Base-by-base conservation (phyloP, 2,888 invertebrate species). In the Leptopilina syphax region DNA sequence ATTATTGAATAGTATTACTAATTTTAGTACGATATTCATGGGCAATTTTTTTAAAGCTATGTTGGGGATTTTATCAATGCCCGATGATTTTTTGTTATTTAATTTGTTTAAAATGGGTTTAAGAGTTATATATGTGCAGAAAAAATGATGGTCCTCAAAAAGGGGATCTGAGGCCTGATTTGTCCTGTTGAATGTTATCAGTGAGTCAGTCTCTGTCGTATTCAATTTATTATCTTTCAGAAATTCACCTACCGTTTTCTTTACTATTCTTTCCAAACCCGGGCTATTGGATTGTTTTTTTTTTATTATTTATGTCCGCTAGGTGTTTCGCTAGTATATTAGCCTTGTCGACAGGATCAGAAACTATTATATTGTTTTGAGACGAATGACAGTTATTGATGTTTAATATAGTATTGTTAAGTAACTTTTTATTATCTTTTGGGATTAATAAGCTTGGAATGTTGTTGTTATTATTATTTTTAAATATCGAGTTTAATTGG, bases 21-120 rank as follows among this genome's bases (percentile, higher is more conserved):
- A 67, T 4, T 27, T 10, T 7, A 9, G 3, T 5, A 67, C 66
- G 8, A 24, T 65, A 24, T 65, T 65, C 1, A n/a, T 47, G 1
- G 77, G 65, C 7, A 77, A 18, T 24, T 65, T 60, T 65, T 77
- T 77, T 41, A 77, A 9, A 4, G 50, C 50, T 1, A 77, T 65
- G n/a, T 77, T 65, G 13, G 77, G 54, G 0, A 76, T 76, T 5
- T n/a, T 12, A 12, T 57, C 57, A 3, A 3, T 12, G 4, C 57
- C 57, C 57, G 57, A 12, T 57, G 13, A 57, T 5, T 57, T 57
- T 57, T 57, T 13, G 4, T n/a, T 57, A 10, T 57, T 57, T n/a
- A 57, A 10, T 57, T 57, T 57, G 10, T 57, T 12, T n/a, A 57
- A 13, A 13, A n/a, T 57, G 1, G 13, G 3, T 57, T 57, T 57